Evolutionary conservation across 2,113 vertebrate genomes (phyloP).

Genomic region (Forbesichthys agassizii): DNA sequence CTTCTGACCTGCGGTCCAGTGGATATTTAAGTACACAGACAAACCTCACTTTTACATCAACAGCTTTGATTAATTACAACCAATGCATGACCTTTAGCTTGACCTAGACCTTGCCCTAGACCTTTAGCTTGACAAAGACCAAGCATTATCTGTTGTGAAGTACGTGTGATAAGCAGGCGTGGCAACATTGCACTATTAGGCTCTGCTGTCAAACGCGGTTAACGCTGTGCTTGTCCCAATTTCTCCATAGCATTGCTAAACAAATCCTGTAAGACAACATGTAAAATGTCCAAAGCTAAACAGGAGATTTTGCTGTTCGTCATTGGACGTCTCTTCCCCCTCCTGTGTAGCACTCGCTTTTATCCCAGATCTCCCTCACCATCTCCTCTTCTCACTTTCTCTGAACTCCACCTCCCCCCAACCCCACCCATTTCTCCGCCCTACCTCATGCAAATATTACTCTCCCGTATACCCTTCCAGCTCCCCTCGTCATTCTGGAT

Average conservation of each 20-base stretch:
- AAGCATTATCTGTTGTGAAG: constrained; percentile 19
- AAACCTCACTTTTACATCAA: constrained; percentile 2
- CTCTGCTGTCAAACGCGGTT: constrained; percentile 27
- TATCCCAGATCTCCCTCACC: constrained; percentile 25
- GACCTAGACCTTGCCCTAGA: too few relatives aligned
- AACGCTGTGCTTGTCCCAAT: not conserved
- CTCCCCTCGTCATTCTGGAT: constrained; percentile 42
- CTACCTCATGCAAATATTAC: constrained; percentile 56
- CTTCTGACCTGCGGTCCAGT: constrained; percentile 49
- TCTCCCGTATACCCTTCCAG: constrained; percentile 42
- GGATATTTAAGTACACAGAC: constrained; percentile 39
- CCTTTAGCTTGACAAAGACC: constrained; percentile 20
- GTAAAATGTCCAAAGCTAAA: constrained; percentile 1
- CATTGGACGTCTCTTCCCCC: constrained; percentile 3
- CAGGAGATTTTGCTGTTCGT: constrained; percentile 17
- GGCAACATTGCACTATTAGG: constrained; percentile 41
- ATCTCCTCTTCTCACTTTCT: not conserved
- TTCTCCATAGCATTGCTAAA: constrained; percentile 7
- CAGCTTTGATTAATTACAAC: constrained; percentile 33
- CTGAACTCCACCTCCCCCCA: constrained; percentile 1
- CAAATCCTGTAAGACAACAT: constrained; percentile 18
- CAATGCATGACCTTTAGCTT: not conserved
- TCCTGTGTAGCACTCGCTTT: constrained; percentile 44
- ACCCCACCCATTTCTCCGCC: constrained; percentile 35
- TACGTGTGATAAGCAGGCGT: constrained; percentile 43